Evolutionary conservation across 2,113 vertebrate species (phyloP), one percentile per base, ranked within the genome.

Genomic region (Patagioenas fasciata): DNA sequence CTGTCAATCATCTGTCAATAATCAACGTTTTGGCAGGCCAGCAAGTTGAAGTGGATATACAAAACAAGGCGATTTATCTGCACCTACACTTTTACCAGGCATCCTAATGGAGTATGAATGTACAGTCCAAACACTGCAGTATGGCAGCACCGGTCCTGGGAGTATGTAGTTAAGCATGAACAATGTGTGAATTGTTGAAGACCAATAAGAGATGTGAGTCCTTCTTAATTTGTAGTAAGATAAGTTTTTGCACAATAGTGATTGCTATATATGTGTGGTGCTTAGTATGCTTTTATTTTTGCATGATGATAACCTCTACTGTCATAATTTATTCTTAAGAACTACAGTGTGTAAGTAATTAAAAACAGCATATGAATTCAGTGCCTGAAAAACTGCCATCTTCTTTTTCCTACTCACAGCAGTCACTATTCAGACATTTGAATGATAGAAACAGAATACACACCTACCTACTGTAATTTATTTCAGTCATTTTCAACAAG

Each of bases 401-500:
- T 71, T 66, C 73, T 78, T 78, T 70, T 58, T 12, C 21, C 64
- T 72, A 20, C 28, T 13, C 88, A 64, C 34, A 94, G n/a, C 82
- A 75, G 48, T 50, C 75, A 56, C 71, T 91, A 23, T 83, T 93
- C 82, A 93, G 57, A 40, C 7, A n/a, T 92, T 79, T 53, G 69
- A 81, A 85, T 79, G 53, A 60, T 9, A 89, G 92, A 92, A 89
- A 74, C 26, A 89, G 79, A 85, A 89, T 70, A 70, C 38, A 95
- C 60, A 85, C 65, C 77, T 67, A 91, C 29, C 11, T 40, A 47
- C 38, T 56, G 13, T 67, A 89, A 78, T 95, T 90, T 72, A 85
- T 91, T 82, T 79, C n/a, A 79, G 40, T 56, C 5, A 72, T 86
- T 91, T 96, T 95, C 88, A 94, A 92, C 73, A 92, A 91, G 58